phyloP scores from a whole-genome alignment of 2,888 invertebrate genomes.

The Aphodius sticticus region DNA sequence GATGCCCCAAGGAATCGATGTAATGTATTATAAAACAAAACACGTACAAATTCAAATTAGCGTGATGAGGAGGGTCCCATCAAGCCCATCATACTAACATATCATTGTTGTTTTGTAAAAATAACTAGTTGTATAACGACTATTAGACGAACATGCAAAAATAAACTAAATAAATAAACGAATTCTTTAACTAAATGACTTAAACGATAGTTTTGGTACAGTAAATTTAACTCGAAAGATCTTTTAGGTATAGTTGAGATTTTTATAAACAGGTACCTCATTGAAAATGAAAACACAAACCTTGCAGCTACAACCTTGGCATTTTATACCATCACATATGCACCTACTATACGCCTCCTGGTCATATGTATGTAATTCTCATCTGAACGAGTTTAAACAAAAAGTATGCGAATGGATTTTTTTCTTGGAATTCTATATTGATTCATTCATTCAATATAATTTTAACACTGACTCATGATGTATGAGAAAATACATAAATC shows the following conservation, averaged over 20 bases:
- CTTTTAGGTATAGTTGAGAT: not conserved
- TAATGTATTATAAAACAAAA: not conserved
- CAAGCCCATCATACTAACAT: not conserved
- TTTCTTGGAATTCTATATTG: not conserved
- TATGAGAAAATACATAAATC: not conserved
- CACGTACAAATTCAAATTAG: not conserved
- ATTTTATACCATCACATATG: not conserved
- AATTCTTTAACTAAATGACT: not conserved
- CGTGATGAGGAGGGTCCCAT: not conserved
- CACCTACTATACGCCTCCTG: not conserved
- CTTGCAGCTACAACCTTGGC: not conserved
- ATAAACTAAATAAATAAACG: too few relatives aligned
- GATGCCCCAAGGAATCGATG: not conserved
- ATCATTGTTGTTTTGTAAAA: not conserved
- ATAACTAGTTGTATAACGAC: too few relatives aligned
- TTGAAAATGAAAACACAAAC: conserved; percentile 4
- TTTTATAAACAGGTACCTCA: not conserved
- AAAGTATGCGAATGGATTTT: not conserved
- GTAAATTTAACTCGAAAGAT: not conserved
- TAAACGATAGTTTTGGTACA: not conserved
- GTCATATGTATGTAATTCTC: not conserved
- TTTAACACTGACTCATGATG: not conserved
- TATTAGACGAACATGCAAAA: too few relatives aligned
- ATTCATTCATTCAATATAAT: not conserved
- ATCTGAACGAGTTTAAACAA: not conserved